Conservation (phyloP, 2,113 vertebrate genomes). For the Noctilio leporinus region DNA sequence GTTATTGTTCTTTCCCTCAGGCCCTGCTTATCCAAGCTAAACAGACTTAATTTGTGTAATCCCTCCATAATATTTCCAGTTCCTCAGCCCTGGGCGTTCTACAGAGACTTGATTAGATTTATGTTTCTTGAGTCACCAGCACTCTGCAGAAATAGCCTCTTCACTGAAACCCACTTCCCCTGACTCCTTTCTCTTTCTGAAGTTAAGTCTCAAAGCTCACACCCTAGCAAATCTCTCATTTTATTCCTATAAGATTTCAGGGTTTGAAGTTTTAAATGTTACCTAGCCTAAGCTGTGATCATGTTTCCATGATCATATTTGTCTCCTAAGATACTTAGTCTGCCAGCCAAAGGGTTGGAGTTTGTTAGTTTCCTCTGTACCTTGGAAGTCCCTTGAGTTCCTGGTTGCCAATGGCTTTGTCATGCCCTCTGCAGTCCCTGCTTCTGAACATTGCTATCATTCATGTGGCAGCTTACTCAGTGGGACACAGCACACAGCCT, state of each 20-base stretch:
- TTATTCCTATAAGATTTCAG: neutral
- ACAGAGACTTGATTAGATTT: neutral
- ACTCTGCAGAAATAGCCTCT: neutral
- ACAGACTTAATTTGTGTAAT: slow-evolving; percentile 31
- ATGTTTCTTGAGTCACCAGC: neutral
- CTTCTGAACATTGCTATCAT: neutral
- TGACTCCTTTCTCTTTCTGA: neutral
- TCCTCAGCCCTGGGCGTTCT: neutral
- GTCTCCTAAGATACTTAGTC: neutral
- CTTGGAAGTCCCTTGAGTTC: neutral
- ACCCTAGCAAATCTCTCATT: neutral
- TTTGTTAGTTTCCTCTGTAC: neutral
- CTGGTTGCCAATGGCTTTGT: neutral
- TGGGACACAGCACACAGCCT: neutral
- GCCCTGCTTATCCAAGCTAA: neutral
- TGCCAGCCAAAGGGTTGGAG: neutral
- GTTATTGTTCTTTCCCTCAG: neutral
- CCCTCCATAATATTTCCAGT: neutral
- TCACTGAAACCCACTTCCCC: neutral
- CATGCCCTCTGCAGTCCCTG: neutral
- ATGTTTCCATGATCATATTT: neutral
- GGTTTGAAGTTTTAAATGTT: neutral
- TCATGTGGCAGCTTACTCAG: neutral
- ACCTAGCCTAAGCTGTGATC: neutral
- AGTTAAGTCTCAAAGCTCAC: neutral